Evolutionary conservation across 2,888 invertebrate species (phyloP), one percentile per base, ranked within the genome.

Genomic region (Mesochorus sp.): DNA sequence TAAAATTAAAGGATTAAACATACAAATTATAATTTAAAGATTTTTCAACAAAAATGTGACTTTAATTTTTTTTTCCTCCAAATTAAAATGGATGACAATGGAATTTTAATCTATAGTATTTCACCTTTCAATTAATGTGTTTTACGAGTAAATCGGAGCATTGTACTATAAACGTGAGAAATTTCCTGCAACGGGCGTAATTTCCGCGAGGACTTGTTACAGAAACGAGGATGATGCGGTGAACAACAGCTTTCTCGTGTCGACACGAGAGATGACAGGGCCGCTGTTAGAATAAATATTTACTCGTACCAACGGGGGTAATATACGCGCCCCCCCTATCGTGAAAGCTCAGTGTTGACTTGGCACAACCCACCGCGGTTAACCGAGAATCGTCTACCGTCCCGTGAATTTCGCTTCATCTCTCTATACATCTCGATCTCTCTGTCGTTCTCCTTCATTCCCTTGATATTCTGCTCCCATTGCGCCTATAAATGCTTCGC

Each of bases 201-300:
- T 76, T 72, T 67, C 67, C 59, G 59, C 17, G 70, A 51, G 49
- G 21, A 49, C 10, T 10, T 1, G 21, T n/a, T 19, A 17, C 17
- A 8, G 31, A 34, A 53, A 47, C 53, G 37, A 14, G 44, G 47
- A 66, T 72, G 66, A 61, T 47, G 28, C 19, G 53, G 10, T 21
- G 68, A 66, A 39, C 37, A 44, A 42, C 57, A 53, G n/a, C 34
- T 21, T 12, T 10, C 47, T 47, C 61, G 47, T 26, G 62, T 71
- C 51, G 59, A 49, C 14, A 77, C 59, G 37, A 17, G 37, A 19
- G 75, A 68, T 62, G 75, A 75, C 75, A 75, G 68, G n/a, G 6
- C 57, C 61, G 61, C 28, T 64, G 73, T 81, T 70, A 79, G 74
- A 74, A 76, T 79, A 81, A 81, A 81, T 81, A 81, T 81, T 81